Percentiles rank a stretch among this genome's conserved stretches.
Evolutionary conservation across 2,888 invertebrate genomes (phyloP).

Genomic region (Pristionchus fissidentatus): DNA sequence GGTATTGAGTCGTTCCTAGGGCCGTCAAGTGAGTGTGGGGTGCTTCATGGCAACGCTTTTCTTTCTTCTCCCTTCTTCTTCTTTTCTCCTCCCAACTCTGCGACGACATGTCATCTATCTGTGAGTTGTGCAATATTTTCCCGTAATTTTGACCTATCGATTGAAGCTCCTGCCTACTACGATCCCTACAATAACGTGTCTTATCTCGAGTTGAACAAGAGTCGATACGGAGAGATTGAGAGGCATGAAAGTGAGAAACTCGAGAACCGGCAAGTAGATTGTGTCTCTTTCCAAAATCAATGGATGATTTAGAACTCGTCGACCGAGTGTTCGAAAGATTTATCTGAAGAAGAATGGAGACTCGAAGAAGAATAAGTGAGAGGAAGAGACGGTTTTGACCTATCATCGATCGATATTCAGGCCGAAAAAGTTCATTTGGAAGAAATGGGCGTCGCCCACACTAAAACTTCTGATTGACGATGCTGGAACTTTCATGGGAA

Average conservation of each 20-base stretch:
- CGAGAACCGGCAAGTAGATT: constrained; percentile 47
- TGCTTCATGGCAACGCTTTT: constrained; percentile 36
- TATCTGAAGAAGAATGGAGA: constrained; percentile 64
- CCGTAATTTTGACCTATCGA: not conserved
- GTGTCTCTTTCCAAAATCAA: not conserved
- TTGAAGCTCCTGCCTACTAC: constrained; percentile 57
- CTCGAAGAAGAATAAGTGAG: constrained; percentile 57
- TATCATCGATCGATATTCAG: not conserved
- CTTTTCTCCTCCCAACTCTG: not conserved
- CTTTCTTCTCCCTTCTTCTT: constrained; percentile 32
- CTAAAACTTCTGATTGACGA: constrained; percentile 62
- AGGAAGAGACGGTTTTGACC: not conserved
- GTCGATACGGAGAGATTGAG: constrained; percentile 60
- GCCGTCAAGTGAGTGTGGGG: not conserved
- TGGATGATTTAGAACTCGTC: constrained; percentile 51
- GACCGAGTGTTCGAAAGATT: constrained; percentile 61
- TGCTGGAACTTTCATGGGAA: constrained; percentile 61
- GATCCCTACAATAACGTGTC: constrained; percentile 67
- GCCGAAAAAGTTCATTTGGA: constrained; percentile 60
- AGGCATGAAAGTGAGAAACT: constrained; percentile 56
- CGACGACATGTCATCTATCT: constrained; percentile 36
- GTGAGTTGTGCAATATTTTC: not conserved
- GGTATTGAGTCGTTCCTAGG: constrained; percentile 27
- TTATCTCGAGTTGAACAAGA: constrained; percentile 68
- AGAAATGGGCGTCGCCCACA: constrained; percentile 62